Percentiles rank a stretch among this genome's conserved stretches.
These are phyloP conservation scores for Germaria angustata DNA, from an alignment of 2,888 invertebrate species.

Conservation along the genomic window DNA sequence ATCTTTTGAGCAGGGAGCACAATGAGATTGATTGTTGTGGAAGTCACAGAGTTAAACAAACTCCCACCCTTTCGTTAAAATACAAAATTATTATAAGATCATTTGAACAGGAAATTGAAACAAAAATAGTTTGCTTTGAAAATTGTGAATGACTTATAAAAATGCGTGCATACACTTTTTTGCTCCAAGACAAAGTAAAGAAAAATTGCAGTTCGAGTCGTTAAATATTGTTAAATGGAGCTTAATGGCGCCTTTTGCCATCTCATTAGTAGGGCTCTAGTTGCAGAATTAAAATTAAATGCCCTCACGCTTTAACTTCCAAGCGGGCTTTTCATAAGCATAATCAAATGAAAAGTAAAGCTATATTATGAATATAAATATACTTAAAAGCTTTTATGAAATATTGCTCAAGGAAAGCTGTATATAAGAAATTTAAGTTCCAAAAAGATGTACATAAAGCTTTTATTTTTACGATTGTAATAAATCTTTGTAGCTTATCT, in stretches of 20 bases:
- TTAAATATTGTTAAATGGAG: not conserved
- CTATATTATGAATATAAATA: too few relatives aligned
- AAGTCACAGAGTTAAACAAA: slow-evolving; percentile 16
- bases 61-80: slow-evolving; percentile 9
- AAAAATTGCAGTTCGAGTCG: not conserved
- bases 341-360: too few relatives aligned
- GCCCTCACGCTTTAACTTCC: not conserved
- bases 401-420: too few relatives aligned
- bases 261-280: not conserved
- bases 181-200: not conserved
- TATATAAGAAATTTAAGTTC: too few relatives aligned
- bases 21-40: slow-evolving; percentile 47
- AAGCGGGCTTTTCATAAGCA: not conserved
- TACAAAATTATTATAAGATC: not conserved
- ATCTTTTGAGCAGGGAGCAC: not conserved
- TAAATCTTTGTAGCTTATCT: too few relatives aligned
- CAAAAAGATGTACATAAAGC: too few relatives aligned
- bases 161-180: not conserved
- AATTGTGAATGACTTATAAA: not conserved
- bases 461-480: too few relatives aligned
- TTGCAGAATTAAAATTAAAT: too few relatives aligned
- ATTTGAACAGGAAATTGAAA: slow-evolving; percentile 42
- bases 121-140: slow-evolving; percentile 16
- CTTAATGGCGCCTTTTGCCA: slow-evolving; percentile 1
- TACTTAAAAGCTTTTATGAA: too few relatives aligned